These are phyloP conservation scores for Himantopus leucocephalus DNA, from an alignment of 2,113 vertebrate species.

Conservation along the genomic window DNA sequence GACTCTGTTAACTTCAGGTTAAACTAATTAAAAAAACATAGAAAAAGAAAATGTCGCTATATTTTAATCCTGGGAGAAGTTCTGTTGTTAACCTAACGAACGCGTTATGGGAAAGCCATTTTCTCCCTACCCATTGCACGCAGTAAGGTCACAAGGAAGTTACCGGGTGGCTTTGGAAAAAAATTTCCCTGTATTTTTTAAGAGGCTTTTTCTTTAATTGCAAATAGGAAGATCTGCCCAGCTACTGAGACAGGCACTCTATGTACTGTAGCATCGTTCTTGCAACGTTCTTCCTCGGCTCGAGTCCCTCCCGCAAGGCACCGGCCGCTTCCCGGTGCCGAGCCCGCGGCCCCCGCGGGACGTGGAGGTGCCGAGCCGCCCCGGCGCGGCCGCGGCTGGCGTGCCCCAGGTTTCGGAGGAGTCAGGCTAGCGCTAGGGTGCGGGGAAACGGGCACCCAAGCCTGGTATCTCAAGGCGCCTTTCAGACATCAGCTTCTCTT, in stretches of 20 bases:
- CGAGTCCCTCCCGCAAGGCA: not conserved
- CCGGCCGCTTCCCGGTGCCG: not conserved
- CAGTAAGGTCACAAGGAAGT: not conserved
- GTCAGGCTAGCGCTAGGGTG: not conserved
- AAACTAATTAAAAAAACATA: not conserved
- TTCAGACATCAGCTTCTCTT: not conserved
- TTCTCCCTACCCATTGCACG: not conserved
- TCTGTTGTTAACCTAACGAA: not conserved
- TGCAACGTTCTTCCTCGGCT: rapidly evolving
- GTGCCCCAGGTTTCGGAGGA: not conserved
- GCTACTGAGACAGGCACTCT: not conserved
- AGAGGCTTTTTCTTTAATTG: not conserved
- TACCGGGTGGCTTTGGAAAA: not conserved
- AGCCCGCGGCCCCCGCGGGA: not conserved
- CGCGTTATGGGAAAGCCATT: not conserved
- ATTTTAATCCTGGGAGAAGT: not conserved
- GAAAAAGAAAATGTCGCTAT: not conserved
- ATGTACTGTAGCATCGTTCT: not conserved
- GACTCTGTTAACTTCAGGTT: not conserved
- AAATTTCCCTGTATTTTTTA: rapidly evolving
- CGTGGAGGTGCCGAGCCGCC: not conserved
- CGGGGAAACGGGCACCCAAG: not conserved
- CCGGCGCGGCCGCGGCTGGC: no score
- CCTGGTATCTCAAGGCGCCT: not conserved
- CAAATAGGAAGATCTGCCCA: not conserved